Base-by-base conservation (phyloP, 2,888 invertebrate genomes). In the Lypha dubia region DNA sequence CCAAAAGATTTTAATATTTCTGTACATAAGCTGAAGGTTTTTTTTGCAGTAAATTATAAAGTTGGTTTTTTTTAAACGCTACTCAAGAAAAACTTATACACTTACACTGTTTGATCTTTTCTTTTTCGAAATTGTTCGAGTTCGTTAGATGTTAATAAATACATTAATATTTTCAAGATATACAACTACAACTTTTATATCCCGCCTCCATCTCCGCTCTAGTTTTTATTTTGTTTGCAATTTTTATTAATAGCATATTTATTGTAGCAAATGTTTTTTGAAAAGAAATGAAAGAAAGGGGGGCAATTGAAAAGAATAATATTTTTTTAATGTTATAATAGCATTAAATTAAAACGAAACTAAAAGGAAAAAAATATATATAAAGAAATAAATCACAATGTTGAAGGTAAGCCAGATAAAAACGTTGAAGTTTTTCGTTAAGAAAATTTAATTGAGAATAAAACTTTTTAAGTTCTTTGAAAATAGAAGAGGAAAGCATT, bases 61-160 rank as follows among this genome's bases (percentile, higher is more conserved):
- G n/a, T n/a, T n/a, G n/a, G n/a, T n/a, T 65, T 62, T 51, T 68
- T 79, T 46, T 15, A 53, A 79, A 79, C 62, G 71, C 46, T 73
- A 22, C 20, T 51, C 15, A 32, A 11, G 51, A 9, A 53, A 67
- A 75, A 77, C 35, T 77, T 77, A 77, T 62, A 44, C 58, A 73
- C 73, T 67, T 77, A 51, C 44, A 46, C 44, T 82, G 56, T 77
- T 83, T 73, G 62, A 32, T 65, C 53, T 56, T 17, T 53, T 67
- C 15, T 28, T n/a, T n/a, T n/a, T n/a, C 38, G 17, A 41, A 22
- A 73, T 56, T 62, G 2, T 44, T 73, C 35, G 3, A 56, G 17
- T 46, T 28, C 13, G n/a, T 38, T 24, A 28, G 3, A 68, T 77
- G 24, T 32, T 60, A 49, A 77, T 46, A 77, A 53, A 77, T 53